Base-by-base conservation (phyloP, 2,113 vertebrate species). In the Alexandromys fortis region DNA sequence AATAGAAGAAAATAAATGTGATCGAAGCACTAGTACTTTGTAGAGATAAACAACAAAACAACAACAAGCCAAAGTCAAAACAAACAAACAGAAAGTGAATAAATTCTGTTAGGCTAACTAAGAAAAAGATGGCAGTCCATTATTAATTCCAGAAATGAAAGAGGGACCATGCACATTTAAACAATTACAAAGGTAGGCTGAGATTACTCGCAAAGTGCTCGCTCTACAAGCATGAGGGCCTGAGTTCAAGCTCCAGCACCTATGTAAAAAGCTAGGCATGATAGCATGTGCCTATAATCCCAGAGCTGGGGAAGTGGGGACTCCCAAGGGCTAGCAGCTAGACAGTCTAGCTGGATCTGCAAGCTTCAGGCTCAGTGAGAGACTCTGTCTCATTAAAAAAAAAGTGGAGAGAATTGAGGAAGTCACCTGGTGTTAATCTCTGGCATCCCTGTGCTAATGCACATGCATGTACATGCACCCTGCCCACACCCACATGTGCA, bases 61-160 rank as follows among this genome's bases (percentile, higher is more conserved):
- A 75, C 38, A 55, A 75, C 38, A 55, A 55, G 9, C 12, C 33
- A 7, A n/a, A n/a, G 33, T 13, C 67, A 68, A 67, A 67, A 13
- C 28, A 78, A 33, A 49, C 45, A 49, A 10, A 35, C 72, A 73
- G 58, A 58, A 82, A n/a, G 52, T 26, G 35, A 82, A 61, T 82
- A 82, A 82, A 38, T 8, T 61, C 22, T 22, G 35, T 42, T 68
- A 47, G 16, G 63, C 61, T 67, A 86, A 85, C 24, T 85, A 65
- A 83, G 16, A 86, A 68, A 19, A 68, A 45, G 45, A 89, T 38
- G 33, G 68, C 67, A 86, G 28, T 30, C 72, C 30, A 75, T 87
- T 90, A 47, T 78, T 91, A 72, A 13, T 89, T 45, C 78, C 24
- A 49, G n/a, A 85, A 86, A 73, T 81, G 67, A 76, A 95, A 90